A percentile compares a stretch with the other conserved stretches of the same genome.
Evolutionary conservation across 2,113 vertebrate species (phyloP).

Genomic region (Tylochromis polylepis): DNA sequence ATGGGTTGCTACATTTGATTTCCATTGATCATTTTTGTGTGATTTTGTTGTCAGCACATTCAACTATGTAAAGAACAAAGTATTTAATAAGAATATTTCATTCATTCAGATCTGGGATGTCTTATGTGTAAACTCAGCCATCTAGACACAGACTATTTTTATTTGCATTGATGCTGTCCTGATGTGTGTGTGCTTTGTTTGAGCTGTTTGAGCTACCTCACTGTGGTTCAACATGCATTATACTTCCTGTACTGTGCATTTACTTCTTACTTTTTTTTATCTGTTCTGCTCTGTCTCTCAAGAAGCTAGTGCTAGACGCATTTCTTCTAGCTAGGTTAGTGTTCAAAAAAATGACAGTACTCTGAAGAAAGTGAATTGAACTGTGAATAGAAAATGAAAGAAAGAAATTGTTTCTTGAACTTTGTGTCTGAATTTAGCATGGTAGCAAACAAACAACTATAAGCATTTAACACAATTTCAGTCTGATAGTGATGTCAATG

Average conservation of each 20-base stretch:
- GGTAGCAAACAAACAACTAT: not conserved
- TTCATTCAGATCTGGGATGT: no score
- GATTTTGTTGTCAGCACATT: no score
- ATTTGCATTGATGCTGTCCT: not conserved
- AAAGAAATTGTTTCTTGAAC: no score
- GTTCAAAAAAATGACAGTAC: fast-evolving
- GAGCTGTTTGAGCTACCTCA: not conserved
- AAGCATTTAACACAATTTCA: no score
- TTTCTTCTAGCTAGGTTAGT: no score
- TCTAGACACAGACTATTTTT: not conserved
- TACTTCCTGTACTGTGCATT: not conserved
- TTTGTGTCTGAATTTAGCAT: no score
- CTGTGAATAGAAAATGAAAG: not conserved
- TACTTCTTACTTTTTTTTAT: not conserved
- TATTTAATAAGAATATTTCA: no score
- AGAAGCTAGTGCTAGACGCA: no score
- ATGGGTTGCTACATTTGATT: no score
- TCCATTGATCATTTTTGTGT: no score
- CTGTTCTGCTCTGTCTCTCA: fast-evolving
- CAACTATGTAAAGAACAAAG: no score
- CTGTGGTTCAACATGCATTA: not conserved
- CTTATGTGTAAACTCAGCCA: fast-evolving
- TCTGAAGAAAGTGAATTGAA: not conserved
- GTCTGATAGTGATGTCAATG: no score
- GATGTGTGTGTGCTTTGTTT: not conserved